Conservation (phyloP, 2,888 invertebrate genomes). For the Hololepta plana region DNA sequence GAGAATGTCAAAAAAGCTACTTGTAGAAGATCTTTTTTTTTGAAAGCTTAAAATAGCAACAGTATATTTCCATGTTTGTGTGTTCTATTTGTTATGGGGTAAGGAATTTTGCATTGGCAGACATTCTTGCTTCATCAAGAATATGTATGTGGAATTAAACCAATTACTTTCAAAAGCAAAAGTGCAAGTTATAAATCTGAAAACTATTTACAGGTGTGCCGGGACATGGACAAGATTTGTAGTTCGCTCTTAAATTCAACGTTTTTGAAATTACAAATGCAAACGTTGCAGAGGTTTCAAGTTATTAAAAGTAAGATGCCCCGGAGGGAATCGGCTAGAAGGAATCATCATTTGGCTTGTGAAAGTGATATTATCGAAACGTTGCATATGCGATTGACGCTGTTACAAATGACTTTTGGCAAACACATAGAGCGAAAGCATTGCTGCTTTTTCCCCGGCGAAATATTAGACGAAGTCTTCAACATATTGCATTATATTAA, state of each 20-base stretch:
- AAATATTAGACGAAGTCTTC: constrained; percentile 77
- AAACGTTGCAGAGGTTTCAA: constrained; percentile 71
- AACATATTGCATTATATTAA: constrained; percentile 71
- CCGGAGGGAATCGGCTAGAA: constrained; percentile 72
- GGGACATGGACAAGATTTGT: constrained; percentile 62
- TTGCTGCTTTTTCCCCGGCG: constrained; percentile 89
- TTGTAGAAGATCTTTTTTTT: too few species aligned
- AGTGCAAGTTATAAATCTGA: constrained; percentile 1
- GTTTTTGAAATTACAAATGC: constrained; percentile 69
- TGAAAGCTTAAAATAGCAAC: too few species aligned
- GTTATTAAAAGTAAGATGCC: constrained; percentile 84
- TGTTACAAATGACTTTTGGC: constrained; percentile 86
- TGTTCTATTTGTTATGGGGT: too few species aligned
- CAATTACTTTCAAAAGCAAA: background rate
- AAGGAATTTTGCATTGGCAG: too few species aligned
- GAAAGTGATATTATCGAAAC: constrained; percentile 90
- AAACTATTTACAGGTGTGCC: constrained; percentile 48
- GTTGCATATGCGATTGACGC: constrained; percentile 75
- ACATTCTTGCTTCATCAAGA: constrained; percentile 2
- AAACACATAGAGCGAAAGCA: constrained; percentile 87
- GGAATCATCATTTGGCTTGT: constrained; percentile 77
- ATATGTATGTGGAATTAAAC: too few species aligned
- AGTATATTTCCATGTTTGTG: too few species aligned
- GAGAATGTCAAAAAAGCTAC: too few species aligned
- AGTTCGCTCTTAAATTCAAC: constrained; percentile 66